Conservation (phyloP, 2,113 vertebrate species). For the Notechis scutatus region DNA sequence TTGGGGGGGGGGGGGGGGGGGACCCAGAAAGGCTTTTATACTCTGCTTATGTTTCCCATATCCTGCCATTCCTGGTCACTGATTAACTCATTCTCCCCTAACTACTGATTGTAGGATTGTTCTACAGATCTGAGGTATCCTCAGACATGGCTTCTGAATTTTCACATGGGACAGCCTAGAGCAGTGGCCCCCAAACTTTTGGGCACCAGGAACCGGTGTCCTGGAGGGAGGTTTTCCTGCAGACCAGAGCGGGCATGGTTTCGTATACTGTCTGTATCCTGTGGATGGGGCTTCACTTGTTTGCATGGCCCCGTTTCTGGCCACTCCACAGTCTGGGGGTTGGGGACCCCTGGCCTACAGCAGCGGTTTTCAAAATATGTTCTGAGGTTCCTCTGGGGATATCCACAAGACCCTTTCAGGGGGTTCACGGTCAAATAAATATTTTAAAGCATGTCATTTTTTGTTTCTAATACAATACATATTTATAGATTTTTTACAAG, state of each 20-base stretch:
- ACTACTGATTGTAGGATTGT: not conserved
- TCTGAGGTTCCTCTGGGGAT: not conserved
- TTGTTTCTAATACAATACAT: not conserved
- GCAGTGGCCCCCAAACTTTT: too few relatives aligned
- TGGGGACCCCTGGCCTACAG: not conserved
- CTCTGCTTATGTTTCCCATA: not conserved
- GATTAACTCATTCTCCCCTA: not conserved
- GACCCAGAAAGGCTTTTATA: not conserved
- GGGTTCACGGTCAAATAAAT: not conserved
- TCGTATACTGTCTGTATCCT: too few relatives aligned
- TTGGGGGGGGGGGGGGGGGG: fast-evolving
- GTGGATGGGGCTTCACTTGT: too few relatives aligned
- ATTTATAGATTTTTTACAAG: too few relatives aligned
- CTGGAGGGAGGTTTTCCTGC: too few relatives aligned
- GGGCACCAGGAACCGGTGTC: too few relatives aligned
- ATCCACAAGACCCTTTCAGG: not conserved
- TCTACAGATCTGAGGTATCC: not conserved
- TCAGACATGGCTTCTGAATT: not conserved
- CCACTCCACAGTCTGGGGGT: too few relatives aligned
- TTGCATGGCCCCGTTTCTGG: too few relatives aligned
- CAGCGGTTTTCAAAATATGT: not conserved
- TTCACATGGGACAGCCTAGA: not conserved
- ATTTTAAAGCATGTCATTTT: not conserved
- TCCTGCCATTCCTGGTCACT: not conserved
- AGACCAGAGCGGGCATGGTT: too few relatives aligned